Percentiles rank a stretch among this genome's conserved stretches.
phyloP scores from a whole-genome alignment of 2,797 vertebrate species.

The Acropternis orthonyx region DNA sequence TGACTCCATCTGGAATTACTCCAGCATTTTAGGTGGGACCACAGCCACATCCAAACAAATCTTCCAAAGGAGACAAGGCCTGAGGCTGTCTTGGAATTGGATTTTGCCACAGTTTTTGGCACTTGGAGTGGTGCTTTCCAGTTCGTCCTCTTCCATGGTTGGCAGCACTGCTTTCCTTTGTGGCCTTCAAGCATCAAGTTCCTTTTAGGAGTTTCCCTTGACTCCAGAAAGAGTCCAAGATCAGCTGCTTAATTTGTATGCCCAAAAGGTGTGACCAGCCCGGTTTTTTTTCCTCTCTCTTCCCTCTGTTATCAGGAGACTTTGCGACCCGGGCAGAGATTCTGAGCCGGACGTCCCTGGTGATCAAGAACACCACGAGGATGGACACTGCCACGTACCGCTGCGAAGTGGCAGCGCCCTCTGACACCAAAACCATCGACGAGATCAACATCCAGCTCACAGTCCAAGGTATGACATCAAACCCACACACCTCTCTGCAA shows the following conservation, averaged over 20 bases:
- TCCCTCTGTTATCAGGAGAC: slow-evolving; percentile 80
- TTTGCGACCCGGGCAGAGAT: slow-evolving; percentile 88
- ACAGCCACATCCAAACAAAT: neutral
- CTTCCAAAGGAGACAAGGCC: neutral
- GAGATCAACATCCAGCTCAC: slow-evolving; percentile 93
- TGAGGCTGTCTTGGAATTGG: neutral
- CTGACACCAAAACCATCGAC: slow-evolving; percentile 89
- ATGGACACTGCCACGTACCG: slow-evolving; percentile 93
- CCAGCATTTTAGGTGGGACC: neutral
- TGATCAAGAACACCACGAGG: slow-evolving; percentile 90
- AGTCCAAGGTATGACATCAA: slow-evolving; percentile 84
- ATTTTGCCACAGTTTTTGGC: neutral
- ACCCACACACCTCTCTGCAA: neutral
- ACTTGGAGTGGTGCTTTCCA: neutral
- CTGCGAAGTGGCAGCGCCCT: slow-evolving; percentile 93
- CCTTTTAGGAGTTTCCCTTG: neutral
- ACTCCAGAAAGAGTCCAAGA: neutral
- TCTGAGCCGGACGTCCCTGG: slow-evolving; percentile 87
- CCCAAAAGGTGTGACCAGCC: neutral
- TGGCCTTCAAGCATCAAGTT: neutral
- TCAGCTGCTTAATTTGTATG: neutral
- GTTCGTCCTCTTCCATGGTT: neutral
- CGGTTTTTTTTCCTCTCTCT: neutral
- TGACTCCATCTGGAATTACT: neutral
- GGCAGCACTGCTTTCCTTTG: neutral